Base-by-base conservation (phyloP, 2,113 vertebrate genomes). In the Egretta garzetta region DNA sequence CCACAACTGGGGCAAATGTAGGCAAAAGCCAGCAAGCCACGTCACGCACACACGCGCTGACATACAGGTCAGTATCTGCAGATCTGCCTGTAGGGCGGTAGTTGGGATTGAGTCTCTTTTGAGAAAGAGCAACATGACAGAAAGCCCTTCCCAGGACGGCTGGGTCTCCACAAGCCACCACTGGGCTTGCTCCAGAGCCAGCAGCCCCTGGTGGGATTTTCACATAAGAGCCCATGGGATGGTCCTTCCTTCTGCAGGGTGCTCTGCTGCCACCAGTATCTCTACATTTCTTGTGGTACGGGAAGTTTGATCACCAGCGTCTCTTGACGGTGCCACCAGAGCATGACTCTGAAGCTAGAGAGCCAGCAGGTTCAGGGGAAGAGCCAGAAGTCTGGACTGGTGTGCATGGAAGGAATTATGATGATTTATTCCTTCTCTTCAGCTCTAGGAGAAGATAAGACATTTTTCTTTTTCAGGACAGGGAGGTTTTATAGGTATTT, bases 391-490 rank as follows among this genome's bases (percentile, higher is more conserved):
- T 27, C 55, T 30, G 18, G 24, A 17, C 26, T 49, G 66, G 37
- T 2, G 0, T 66, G 33, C 33, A 12, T 0, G 35, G 53, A 79
- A 70, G 39, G 26, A 81, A 89, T 10, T 14, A 12, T 0, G 2
- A 23, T 18, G 45, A 62, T 59, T 67, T 71, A 39, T 20, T 70
- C 47, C 43, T 75, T 66, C n/a, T 89, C 85, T 73, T 49, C 60
- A 63, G 24, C 50, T 67, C 37, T 35, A 45, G 35, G 47, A 79
- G 30, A 66, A 66, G 6, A 5, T 4, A 53, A 77, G 72, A 91
- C 5, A 35, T 13, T 64, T 80, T 93, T 77, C n/a, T 33, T 59
- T 58, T 53, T 35, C 32, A n/a, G 39, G 22, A 56, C 23, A 60
- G 56, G 55, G 43, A 70, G 5, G n/a, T 59, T 59, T 58, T 5